A percentile compares a stretch with the other conserved stretches of the same genome.
phyloP scores from a whole-genome alignment of 2,797 vertebrate species.

The Sus cebifrons region DNA sequence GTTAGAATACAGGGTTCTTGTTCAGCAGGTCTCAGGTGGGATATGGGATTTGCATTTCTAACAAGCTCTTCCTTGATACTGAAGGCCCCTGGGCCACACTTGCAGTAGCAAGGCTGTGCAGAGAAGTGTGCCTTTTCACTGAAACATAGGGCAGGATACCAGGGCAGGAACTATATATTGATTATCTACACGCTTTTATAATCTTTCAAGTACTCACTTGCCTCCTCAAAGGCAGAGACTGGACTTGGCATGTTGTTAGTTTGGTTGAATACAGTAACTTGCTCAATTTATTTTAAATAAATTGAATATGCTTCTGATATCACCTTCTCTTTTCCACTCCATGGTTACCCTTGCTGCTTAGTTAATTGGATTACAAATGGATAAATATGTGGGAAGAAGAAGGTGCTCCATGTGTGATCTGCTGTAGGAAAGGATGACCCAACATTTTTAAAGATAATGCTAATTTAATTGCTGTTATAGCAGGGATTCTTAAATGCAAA shows the following conservation, averaged over 20 bases:
- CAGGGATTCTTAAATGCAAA: background rate
- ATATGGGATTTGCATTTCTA: background rate
- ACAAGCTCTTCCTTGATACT: background rate
- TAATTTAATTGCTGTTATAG: background rate
- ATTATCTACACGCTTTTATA: background rate
- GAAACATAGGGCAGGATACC: background rate
- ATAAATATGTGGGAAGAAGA: background rate
- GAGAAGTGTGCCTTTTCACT: background rate
- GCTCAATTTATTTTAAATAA: constrained; percentile 20
- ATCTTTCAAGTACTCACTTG: constrained; percentile 10
- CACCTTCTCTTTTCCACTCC: background rate
- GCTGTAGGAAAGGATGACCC: background rate
- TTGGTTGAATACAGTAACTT: background rate
- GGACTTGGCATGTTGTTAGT: background rate
- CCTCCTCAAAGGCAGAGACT: background rate
- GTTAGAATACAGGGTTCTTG: background rate
- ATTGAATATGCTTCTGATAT: background rate
- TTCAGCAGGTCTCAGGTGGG: background rate
- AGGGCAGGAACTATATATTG: background rate
- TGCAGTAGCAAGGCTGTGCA: background rate
- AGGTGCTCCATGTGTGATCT: background rate
- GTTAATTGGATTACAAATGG: background rate
- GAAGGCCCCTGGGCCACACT: background rate
- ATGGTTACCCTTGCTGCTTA: background rate
- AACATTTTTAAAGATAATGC: background rate